Evolutionary conservation across 2,113 vertebrate genomes (phyloP).

Genomic region (Dipodomys ordii): DNA sequence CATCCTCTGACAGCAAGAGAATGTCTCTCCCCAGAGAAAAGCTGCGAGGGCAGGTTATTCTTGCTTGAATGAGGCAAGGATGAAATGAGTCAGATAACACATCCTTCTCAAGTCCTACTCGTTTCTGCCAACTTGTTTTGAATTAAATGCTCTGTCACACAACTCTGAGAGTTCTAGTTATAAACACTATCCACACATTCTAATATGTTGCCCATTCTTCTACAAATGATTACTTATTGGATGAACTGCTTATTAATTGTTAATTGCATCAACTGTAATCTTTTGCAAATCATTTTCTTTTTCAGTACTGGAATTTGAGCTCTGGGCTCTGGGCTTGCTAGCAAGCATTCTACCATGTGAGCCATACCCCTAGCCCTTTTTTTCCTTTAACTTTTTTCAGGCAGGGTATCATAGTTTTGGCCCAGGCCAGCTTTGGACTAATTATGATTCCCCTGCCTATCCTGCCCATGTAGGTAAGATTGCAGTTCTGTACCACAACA

Average conservation of each 20-base stretch:
- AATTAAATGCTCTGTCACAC: background rate
- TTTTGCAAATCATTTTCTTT: background rate
- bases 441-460: no score
- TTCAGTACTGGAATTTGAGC: no score
- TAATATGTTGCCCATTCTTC: background rate
- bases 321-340: no score
- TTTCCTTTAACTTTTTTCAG: no score
- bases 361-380: no score
- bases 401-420: no score
- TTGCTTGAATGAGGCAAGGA: background rate
- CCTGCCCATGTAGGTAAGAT: no score
- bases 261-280: background rate
- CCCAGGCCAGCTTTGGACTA: no score
- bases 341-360: no score
- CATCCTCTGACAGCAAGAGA: background rate
- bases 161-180: background rate
- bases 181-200: conserved; percentile 15
- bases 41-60: background rate
- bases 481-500: no score
- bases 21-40: background rate
- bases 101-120: background rate
- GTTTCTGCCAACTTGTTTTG: background rate
- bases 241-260: background rate
- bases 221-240: background rate
- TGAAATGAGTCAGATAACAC: no score